Conservation (phyloP, 2,797 vertebrate species). For the Denticeps clupeoides region DNA sequence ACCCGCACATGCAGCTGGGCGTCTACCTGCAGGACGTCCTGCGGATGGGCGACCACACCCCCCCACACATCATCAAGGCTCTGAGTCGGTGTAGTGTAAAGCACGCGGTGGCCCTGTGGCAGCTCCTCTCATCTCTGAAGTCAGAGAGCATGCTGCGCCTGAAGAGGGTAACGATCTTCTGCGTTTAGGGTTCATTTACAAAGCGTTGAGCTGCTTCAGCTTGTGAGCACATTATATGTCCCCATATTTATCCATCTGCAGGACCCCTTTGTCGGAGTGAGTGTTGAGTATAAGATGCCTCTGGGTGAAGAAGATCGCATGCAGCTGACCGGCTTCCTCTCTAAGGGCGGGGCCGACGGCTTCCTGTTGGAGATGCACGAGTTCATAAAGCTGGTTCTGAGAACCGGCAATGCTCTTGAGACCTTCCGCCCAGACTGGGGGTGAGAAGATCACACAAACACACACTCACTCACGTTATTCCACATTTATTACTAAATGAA, state of each 20-base stretch:
- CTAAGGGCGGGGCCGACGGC: constrained; percentile 56
- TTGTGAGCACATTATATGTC: neutral
- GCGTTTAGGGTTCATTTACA: too few species aligned
- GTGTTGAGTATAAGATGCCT: constrained; percentile 51
- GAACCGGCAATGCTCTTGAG: constrained; percentile 37
- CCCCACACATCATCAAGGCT: constrained; percentile 65
- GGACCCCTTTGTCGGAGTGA: constrained; percentile 77
- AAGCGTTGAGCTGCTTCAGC: too few species aligned
- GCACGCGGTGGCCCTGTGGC: constrained; percentile 79
- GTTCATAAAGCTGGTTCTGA: constrained; percentile 72
- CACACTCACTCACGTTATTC: neutral
- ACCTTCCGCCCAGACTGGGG: constrained; percentile 65
- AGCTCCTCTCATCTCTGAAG: constrained; percentile 75
- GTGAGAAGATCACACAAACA: constrained; percentile 44
- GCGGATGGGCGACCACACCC: constrained; percentile 75
- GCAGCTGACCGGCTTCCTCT: constrained; percentile 66
- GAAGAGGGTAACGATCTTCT: constrained; percentile 64
- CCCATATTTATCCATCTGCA: constrained; percentile 29
- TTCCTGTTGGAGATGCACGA: constrained; percentile 87
- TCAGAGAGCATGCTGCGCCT: constrained; percentile 80
- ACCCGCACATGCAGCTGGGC: constrained; percentile 60
- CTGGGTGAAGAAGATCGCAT: constrained; percentile 45
- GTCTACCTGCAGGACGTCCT: constrained; percentile 69
- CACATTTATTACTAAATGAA: too few species aligned
- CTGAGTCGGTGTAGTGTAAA: constrained; percentile 67